phyloP scores from a whole-genome alignment of 2,888 invertebrate genomes.

The Xanthia icteritia region DNA sequence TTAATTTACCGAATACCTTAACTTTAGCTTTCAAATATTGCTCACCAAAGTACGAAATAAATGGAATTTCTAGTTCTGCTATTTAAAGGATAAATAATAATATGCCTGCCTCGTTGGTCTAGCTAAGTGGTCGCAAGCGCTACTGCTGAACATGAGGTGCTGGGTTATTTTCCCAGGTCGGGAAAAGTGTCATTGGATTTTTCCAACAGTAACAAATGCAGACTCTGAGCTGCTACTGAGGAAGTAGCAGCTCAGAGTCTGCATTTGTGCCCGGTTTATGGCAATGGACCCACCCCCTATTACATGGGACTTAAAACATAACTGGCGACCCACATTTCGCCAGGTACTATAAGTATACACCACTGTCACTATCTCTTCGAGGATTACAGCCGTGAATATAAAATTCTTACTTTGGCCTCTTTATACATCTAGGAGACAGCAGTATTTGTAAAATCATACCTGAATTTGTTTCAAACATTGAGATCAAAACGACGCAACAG shows the following conservation, averaged over 20 bases:
- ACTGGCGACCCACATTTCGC: neutral
- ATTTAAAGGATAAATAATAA: neutral
- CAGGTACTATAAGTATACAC: too few relatives aligned
- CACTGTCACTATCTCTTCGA: neutral
- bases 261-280: neutral
- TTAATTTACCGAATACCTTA: constrained; percentile 5
- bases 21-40: constrained; percentile 2
- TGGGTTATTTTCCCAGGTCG: neutral
- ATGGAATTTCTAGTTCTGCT: neutral
- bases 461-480: too few relatives aligned
- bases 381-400: neutral
- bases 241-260: neutral
- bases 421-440: too few relatives aligned
- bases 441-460: too few relatives aligned
- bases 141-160: neutral
- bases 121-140: neutral
- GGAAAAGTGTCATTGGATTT: neutral
- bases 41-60: neutral
- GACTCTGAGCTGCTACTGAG: too few relatives aligned
- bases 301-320: neutral
- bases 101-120: neutral
- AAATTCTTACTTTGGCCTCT: too few relatives aligned
- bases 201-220: neutral
- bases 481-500: too few relatives aligned
- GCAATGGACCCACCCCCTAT: neutral